A percentile compares a stretch with the other conserved stretches of the same genome.
These are phyloP conservation scores for Peromyscus polionotus DNA, from an alignment of 2,113 vertebrate genomes.

Conservation along the genomic window DNA sequence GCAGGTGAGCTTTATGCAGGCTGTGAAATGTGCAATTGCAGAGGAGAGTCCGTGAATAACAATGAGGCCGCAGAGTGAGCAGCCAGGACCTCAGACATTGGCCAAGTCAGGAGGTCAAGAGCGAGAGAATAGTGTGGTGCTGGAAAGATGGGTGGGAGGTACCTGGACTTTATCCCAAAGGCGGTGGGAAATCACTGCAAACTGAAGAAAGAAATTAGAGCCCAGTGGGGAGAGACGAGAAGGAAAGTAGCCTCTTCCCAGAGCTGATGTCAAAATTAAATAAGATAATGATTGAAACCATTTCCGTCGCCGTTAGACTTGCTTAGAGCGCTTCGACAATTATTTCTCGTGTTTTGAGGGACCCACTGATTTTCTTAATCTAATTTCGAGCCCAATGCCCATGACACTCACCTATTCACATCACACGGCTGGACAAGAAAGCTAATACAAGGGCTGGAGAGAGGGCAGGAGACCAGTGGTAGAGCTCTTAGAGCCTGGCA, in stretches of 20 bases:
- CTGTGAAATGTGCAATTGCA: background rate
- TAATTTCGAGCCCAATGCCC: background rate
- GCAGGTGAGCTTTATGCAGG: background rate
- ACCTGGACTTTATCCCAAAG: background rate
- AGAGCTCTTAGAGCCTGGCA: background rate
- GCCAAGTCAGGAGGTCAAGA: background rate
- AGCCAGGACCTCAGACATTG: too few relatives aligned
- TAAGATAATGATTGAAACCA: background rate
- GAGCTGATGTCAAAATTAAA: background rate
- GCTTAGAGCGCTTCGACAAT: background rate
- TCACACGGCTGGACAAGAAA: background rate
- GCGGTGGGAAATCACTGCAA: background rate
- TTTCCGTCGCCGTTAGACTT: background rate
- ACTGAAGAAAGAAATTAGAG: background rate
- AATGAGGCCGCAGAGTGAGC: background rate
- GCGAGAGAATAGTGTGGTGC: too few relatives aligned
- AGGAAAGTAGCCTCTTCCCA: background rate
- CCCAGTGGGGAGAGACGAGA: background rate
- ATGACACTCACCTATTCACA: background rate
- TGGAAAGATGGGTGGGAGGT: background rate
- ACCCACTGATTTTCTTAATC: conserved; percentile 4
- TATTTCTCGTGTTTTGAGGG: background rate
- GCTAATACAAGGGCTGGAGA: too few relatives aligned
- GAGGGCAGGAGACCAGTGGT: background rate
- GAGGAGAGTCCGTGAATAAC: rapidly evolving